These are phyloP conservation scores for Lottia gigantea DNA, from an alignment of 2,888 invertebrate genomes.

Conservation along the genomic window DNA sequence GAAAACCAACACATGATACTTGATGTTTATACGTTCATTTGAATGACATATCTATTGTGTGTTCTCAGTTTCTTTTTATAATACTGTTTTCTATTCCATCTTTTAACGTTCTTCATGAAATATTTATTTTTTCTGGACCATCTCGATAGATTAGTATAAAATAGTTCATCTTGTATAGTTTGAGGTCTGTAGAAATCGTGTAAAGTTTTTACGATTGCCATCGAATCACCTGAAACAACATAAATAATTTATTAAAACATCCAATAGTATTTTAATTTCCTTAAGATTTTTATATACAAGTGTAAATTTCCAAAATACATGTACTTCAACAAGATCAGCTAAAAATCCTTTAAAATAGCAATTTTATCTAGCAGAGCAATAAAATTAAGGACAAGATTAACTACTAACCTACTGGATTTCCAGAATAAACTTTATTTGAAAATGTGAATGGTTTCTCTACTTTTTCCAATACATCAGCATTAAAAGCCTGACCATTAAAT, in stretches of 20 bases:
- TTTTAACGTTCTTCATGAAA: background rate
- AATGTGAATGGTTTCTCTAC: conserved; percentile 77
- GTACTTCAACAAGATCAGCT: no score
- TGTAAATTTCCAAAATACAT: no score
- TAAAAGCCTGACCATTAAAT: conserved; percentile 66
- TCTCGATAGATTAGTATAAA: background rate
- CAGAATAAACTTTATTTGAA: conserved; percentile 31
- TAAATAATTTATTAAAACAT: no score
- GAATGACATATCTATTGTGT: no score
- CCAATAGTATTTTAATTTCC: no score
- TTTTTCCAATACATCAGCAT: conserved; percentile 72
- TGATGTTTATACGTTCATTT: no score
- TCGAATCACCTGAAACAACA: conserved; percentile 10
- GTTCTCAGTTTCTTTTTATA: background rate
- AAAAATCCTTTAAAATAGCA: no score
- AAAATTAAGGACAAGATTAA: no score
- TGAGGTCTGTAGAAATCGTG: background rate
- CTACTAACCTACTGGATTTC: conserved; percentile 38
- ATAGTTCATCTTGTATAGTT: background rate
- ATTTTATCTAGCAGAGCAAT: no score
- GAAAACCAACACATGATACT: no score
- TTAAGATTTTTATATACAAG: no score
- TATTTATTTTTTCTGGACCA: background rate
- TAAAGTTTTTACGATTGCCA: background rate
- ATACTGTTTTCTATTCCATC: background rate